Base-by-base conservation (phyloP, 2,888 invertebrate species). In the Pharmacophagus antenor region DNA sequence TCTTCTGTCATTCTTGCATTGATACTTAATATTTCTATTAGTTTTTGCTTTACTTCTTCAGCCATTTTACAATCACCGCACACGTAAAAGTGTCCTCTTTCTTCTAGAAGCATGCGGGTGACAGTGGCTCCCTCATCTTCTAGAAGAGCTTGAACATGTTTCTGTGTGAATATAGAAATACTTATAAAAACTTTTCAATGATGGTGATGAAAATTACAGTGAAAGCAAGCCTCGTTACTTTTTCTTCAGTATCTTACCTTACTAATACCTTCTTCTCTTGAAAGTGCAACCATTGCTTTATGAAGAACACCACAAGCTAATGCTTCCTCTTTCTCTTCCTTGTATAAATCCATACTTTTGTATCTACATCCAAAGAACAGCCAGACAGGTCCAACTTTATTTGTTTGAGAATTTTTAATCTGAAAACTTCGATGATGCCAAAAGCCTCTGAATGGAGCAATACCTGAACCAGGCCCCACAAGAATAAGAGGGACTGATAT, bases 41-140 rank as follows among this genome's bases (percentile, higher is more conserved):
- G 88, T 42, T 95, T 98, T 77, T 96, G 95, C 81, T 96, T 96
- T 7, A 98, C 98, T 80, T 97, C 96, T 79, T 98, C 97, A 0
- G 98, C 98, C 98, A 99, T 99, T 63, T 97, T 97, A 71, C 98
- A 98, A 85, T 98, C 98, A 10, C 98, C 98, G 73, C 98, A 99
- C 0, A 99, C 98, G 77, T 97, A 98, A 76, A 98, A 95, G 79
- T 98, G 98, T 0, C 97, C 98, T 56, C 93, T 93, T 75, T 96
- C 93, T 62, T 94, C 87, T 10, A 95, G 92, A 49, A 98, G 85
- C 84, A 96, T 92, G 55, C 93, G 91, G 74, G 95, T 96, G 56
- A 98, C 93, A 70, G 94, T 92, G 31, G 92, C 92, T 10, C 95
- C 94, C 84, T 97, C 96, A 56, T 94, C 92, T 79, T 94, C 93